Evolutionary conservation across 2,797 vertebrate genomes (phyloP).

Genomic region (Cryptoblepharus egeriae): DNA sequence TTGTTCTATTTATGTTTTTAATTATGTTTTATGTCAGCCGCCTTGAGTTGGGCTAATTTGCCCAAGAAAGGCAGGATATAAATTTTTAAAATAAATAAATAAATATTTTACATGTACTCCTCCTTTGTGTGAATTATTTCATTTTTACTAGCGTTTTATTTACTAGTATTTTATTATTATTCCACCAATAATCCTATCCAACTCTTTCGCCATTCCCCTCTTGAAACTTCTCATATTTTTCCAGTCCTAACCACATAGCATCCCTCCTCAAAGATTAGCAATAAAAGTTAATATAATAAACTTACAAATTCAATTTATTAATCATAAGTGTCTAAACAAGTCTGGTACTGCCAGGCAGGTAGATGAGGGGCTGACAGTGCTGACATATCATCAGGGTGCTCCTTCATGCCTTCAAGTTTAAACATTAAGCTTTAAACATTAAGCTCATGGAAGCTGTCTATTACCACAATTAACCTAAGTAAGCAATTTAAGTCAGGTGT

Average conservation of each 20-base stretch:
- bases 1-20: too few species aligned
- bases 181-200: not conserved
- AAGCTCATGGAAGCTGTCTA: not conserved
- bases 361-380: not conserved
- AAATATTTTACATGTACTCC: not conserved
- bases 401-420: slow-evolving; percentile 3
- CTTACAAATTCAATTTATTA: not conserved
- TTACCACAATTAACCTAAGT: slow-evolving; percentile 3
- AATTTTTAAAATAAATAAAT: too few species aligned
- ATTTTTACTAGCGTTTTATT: not conserved
- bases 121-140: not conserved
- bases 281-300: not conserved
- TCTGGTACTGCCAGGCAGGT: not conserved
- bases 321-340: not conserved
- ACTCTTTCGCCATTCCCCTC: not conserved
- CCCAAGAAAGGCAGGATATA: too few species aligned
- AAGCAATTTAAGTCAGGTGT: not conserved
- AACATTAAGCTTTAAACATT: not conserved
- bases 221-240: not conserved
- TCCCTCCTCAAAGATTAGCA: slow-evolving; percentile 4
- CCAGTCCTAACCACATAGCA: not conserved
- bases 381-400: not conserved
- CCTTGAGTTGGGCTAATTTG: too few species aligned
- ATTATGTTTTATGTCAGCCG: too few species aligned
- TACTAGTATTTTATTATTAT: too few species aligned